A percentile compares a stretch with the other conserved stretches of the same genome.
Conservation (phyloP, 2,888 invertebrate genomes). For the Thera obeliscata region DNA sequence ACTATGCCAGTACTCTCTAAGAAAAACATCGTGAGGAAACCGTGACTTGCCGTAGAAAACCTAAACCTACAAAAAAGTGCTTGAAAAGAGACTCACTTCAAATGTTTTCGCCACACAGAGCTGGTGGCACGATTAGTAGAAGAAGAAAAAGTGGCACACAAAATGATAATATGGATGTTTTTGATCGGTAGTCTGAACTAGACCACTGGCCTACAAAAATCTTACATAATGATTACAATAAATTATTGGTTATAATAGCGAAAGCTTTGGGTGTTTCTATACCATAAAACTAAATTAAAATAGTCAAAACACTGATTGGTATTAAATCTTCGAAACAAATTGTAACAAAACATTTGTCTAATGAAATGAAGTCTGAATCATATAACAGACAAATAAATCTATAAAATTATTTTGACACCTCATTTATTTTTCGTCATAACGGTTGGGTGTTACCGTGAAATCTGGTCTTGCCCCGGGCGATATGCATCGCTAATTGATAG, state of each 20-base stretch:
- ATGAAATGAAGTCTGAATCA: constrained; percentile 25
- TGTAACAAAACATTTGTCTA: constrained; percentile 29
- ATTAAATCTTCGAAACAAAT: constrained; percentile 29
- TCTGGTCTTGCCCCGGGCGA: constrained; percentile 28
- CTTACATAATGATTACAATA: background rate
- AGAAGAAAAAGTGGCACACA: no score
- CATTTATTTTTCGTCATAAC: constrained; percentile 31
- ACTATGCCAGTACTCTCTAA: no score
- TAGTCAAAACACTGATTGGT: constrained; percentile 6
- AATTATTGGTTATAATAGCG: background rate
- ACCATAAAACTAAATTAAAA: constrained; percentile 19
- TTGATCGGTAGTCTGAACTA: background rate
- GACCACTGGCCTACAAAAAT: background rate
- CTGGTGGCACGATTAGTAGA: no score
- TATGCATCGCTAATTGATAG: constrained; percentile 32
- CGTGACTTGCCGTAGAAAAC: no score
- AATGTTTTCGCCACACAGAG: no score
- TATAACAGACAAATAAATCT: constrained; percentile 31
- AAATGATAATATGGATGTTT: no score
- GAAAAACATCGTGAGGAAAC: no score
- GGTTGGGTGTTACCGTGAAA: constrained; percentile 28
- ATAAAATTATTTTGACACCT: constrained; percentile 34
- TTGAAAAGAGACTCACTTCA: no score
- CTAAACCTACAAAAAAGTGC: no score
- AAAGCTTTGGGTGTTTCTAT: background rate